Base-by-base conservation (phyloP, 2,113 vertebrate species). In the Acinonyx jubatus region DNA sequence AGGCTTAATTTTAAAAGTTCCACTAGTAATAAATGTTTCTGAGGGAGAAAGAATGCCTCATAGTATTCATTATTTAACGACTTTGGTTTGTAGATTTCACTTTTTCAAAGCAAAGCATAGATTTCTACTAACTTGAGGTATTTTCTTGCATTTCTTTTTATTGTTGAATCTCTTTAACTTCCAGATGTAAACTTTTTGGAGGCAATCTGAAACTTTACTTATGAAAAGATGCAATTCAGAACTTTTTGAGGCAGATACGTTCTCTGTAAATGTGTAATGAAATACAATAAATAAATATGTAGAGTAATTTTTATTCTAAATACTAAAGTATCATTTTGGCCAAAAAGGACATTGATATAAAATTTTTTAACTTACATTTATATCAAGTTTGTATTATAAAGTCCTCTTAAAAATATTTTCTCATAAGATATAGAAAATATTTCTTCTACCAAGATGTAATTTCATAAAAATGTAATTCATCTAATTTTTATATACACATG, bases 1-100 rank as follows among this genome's bases (percentile, higher is more conserved):
- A 86, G 3, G 48, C 41, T 68, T 94, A 95, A 78, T 71, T 98
- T 80, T 90, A 57, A 97, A 98, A 91, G 19, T n/a, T n/a, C 36
- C 7, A 4, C 12, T 68, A 66, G 13, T 50, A 94, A 78, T 84
- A 96, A 95, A 86, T 80, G 7, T 11, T 94, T 90, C 41, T 61
- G 82, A 79, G 5, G 1, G 3, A 94, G 3, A 89, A 92, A 68
- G 81, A 63, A 97, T 73, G 6, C 6, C 5, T 38, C 50, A 33
- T 83, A 27, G 61, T 92, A 78, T 1, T 93, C 38, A 83, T 85
- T 89, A 63, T 92, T 71, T 4, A 93, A 92, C 50, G 69, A n/a
- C 38, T 78, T 89, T 91, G 15, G 14, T 80, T 85, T 93, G 7
- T 61, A 91, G 11, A 88, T 84, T 92, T 84, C 7, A 76, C 18